phyloP scores from a whole-genome alignment of 2,797 vertebrate genomes.

The Graptemys geographica region DNA sequence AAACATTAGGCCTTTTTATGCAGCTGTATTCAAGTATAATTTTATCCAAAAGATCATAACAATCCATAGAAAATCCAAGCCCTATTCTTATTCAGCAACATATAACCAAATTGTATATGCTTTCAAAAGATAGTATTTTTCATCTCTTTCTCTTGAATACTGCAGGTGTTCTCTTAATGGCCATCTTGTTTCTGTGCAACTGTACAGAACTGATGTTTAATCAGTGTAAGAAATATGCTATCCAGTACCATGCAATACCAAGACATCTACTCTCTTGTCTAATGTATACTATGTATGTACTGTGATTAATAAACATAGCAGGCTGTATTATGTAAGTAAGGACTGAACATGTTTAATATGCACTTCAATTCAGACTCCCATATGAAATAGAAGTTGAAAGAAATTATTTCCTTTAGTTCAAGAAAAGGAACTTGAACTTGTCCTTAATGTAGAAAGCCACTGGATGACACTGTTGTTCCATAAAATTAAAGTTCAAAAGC shows the following conservation, averaged over 20 bases:
- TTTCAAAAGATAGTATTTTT: neutral
- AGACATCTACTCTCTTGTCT: neutral
- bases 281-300: accelerated
- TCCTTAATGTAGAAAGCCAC: neutral
- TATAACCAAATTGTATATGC: neutral
- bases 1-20: neutral
- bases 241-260: neutral
- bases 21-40: neutral
- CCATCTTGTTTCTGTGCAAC: neutral
- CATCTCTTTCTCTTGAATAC: neutral
- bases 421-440: neutral
- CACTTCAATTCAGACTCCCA: neutral
- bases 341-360: neutral
- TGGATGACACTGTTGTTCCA: slow-evolving; percentile 60
- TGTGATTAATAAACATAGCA: neutral
- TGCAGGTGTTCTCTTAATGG: neutral
- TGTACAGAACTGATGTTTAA: neutral
- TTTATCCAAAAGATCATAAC: neutral
- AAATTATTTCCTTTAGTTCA: neutral
- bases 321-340: neutral
- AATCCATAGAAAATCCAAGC: neutral
- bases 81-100: neutral
- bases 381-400: neutral
- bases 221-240: neutral
- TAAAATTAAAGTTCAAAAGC: neutral